These are phyloP conservation scores for Himalopsyche tibetana DNA, from an alignment of 2,888 invertebrate genomes.

Conservation along the genomic window DNA sequence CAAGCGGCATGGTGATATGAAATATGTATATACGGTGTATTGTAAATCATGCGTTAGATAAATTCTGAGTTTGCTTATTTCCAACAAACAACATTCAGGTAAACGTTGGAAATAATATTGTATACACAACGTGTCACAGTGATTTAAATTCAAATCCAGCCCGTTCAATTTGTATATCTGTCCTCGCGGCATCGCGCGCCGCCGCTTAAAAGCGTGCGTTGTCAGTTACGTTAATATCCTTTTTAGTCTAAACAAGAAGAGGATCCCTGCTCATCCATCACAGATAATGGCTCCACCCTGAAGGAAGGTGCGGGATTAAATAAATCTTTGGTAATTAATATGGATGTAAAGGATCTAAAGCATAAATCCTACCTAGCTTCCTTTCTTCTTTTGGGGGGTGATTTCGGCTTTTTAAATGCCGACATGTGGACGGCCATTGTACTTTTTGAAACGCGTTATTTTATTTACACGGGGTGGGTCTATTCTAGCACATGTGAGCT, in stretches of 20 bases:
- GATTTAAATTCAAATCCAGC: conserved; percentile 36
- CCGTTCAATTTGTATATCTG: conserved; percentile 45
- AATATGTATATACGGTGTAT: too few species aligned
- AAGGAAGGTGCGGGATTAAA: conserved; percentile 57
- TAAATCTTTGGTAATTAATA: conserved; percentile 65
- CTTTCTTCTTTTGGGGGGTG: conserved; percentile 41
- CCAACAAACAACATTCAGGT: too few species aligned
- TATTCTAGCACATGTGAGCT: neutral
- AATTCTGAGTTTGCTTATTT: too few species aligned
- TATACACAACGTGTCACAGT: neutral
- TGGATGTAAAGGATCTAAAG: conserved; percentile 64
- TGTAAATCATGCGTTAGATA: too few species aligned
- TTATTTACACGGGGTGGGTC: conserved; percentile 38
- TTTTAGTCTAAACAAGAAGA: conserved; percentile 61
- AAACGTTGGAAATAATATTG: too few species aligned
- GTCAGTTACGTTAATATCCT: conserved; percentile 56
- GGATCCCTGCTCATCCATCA: conserved; percentile 65
- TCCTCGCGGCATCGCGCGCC: conserved; percentile 26
- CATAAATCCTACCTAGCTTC: conserved; percentile 55
- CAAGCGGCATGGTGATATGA: too few species aligned
- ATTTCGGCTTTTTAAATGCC: conserved; percentile 58
- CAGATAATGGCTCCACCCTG: conserved; percentile 60
- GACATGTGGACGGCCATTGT: conserved; percentile 58
- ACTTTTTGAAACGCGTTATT: conserved; percentile 45
- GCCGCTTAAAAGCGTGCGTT: conserved; percentile 23